Base-by-base conservation (phyloP, 1,140 invertebrate species). In the Agraylea sexmaculata region DNA sequence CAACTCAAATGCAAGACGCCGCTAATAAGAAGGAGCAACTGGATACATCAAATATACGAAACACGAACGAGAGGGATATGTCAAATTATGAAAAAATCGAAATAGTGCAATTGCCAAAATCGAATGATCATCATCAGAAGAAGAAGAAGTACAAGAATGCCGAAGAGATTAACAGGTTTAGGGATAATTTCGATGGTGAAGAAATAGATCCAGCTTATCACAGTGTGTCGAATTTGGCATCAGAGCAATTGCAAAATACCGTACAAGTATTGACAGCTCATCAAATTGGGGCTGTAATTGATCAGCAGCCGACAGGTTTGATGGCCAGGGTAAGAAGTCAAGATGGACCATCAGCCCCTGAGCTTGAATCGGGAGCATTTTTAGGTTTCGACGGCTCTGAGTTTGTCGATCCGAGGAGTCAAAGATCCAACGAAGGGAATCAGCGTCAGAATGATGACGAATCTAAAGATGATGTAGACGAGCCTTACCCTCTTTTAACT, bases 201-300 rank as follows among this genome's bases (percentile, higher is more conserved):
- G 29, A 43, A 17, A 41, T 43, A 6, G 37, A 34, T 15, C 15
- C 34, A 21, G 34, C 7, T 31, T 23, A 46, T 12, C 41, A 37
- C 19, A 39, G n/a, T 16, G 32, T 43, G 13, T 41, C 29, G 15
- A 46, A 38, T 20, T 22, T 49, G n/a, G 47, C 41, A 28, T 43
- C 43, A 12, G 47, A 49, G 37, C 47, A 49, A 27, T 28, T 46
- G 10, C 41, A 45, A 22, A 46, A 33, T 44, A 60, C 64, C 2
- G 60, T 64, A 30, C 57, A 59, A 34, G 49, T 59, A 31, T 57
- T 62, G 4, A 64, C 51, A 39, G 59, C 46, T 30, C 61, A 66
- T 48, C 58, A 62, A 2, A 66, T 68, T 32, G 65, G 65, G 12
- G 60, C 64, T 16, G 62, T 68, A 4, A 54, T 66, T 28, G 65